Conservation (phyloP, 2,888 invertebrate species). For the Perizoma flavofasciatum region DNA sequence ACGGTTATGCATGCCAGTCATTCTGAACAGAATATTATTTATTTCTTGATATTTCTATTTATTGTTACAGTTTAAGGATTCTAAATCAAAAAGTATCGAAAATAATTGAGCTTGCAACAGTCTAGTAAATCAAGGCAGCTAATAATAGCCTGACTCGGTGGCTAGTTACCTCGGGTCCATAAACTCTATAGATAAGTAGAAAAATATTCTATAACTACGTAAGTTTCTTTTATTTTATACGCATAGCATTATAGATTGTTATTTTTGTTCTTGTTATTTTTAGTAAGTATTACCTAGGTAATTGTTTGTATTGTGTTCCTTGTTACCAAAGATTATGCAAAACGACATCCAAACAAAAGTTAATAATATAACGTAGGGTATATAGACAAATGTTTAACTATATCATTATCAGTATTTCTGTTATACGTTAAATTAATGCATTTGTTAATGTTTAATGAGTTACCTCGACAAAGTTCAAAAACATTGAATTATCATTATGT, state of each 20-base stretch:
- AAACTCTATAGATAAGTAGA: slow-evolving; percentile 26
- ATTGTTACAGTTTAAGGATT: too few species aligned
- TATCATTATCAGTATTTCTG: slow-evolving; percentile 52
- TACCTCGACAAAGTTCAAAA: slow-evolving; percentile 74
- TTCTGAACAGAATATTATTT: neutral
- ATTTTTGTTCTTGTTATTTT: slow-evolving; percentile 79
- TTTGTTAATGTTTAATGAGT: slow-evolving; percentile 75
- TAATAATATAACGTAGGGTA: neutral
- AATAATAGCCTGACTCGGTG: slow-evolving; percentile 18
- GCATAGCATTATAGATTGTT: slow-evolving; percentile 66
- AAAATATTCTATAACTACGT: slow-evolving; percentile 27
- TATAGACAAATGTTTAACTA: slow-evolving; percentile 47
- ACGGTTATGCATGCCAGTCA: neutral
- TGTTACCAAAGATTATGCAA: slow-evolving; percentile 79
- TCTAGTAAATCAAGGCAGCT: slow-evolving; percentile 29
- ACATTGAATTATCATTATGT: slow-evolving; percentile 64
- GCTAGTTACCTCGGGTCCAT: slow-evolving; percentile 10
- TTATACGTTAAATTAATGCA: slow-evolving; percentile 57
- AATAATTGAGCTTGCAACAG: neutral
- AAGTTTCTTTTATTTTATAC: slow-evolving; percentile 51
- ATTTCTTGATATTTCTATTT: too few species aligned
- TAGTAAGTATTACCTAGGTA: slow-evolving; percentile 28
- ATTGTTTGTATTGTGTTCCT: slow-evolving; percentile 73
- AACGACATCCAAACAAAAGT: slow-evolving; percentile 48
- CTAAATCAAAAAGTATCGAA: neutral